Base-by-base conservation (phyloP, 2,888 invertebrate genomes). In the Seladonia tumulorum region DNA sequence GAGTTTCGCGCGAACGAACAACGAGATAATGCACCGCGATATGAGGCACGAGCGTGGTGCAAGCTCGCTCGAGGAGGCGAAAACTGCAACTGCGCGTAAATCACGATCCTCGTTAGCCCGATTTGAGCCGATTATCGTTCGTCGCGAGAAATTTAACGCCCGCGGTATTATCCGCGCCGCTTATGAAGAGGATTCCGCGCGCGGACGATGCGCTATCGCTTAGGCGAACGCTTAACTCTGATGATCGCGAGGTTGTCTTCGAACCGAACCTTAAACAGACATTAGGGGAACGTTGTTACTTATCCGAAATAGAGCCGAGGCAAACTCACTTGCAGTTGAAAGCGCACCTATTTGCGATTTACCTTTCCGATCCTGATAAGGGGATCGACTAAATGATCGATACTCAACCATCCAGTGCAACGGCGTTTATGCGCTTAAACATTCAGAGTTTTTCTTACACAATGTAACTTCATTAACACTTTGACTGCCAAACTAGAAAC, bases 71-170 rank as follows among this genome's bases (percentile, higher is more conserved):
- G 60, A 71, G 35, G 82, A 81, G 85, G 75, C 78, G 88, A 90
- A 88, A 85, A 85, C 77, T 87, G 47, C 39, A 66, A n/a, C 83
- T 45, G 76, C 87, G 82, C 88, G 90, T 91, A 91, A 92, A 92
- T 91, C 89, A 91, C 88, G 88, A 88, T 90, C 87, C 92, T 92
- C 91, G 90, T 92, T 92, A 90, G 89, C 88, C 18, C 83, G 88
- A 87, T 91, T 91, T 86, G 87, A 87, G 86, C 87, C 83, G 87
- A 83, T 85, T 83, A 85, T 45, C 85, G 87, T 82, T 86, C 88
- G 84, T 85, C 83, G 77, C 71, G 74, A 81, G 79, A 89, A 88
- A 91, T 90, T 91, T 90, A 90, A 86, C 87, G 76, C 76, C 18
- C 76, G 76, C 81, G 81, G 76, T 81, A 79, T 80, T 86, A 91